These are phyloP conservation scores for Antheraea assamensis DNA, from an alignment of 2,888 invertebrate species.

Conservation along the genomic window DNA sequence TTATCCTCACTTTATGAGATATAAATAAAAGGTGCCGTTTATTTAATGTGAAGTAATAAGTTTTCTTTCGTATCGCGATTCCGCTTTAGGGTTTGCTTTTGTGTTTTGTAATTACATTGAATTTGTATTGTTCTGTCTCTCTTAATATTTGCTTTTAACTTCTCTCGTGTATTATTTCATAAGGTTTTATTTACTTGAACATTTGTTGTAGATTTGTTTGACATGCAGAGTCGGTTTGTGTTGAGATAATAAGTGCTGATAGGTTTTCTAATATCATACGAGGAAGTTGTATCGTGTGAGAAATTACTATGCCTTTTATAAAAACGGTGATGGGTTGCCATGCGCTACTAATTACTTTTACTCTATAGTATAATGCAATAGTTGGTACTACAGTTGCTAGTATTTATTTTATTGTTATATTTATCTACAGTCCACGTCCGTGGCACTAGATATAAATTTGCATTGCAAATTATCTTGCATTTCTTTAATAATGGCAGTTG, in stretches of 20 bases:
- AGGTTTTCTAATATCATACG: neutral
- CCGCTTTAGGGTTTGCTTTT: constrained; percentile 13
- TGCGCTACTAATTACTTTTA: neutral
- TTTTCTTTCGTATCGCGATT: constrained; percentile 13
- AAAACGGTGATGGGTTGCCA: neutral
- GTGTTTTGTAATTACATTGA: constrained; percentile 5
- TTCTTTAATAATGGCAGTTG: neutral
- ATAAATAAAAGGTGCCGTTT: constrained; percentile 18
- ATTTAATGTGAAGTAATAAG: constrained; percentile 20
- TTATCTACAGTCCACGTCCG: neutral
- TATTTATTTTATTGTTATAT: neutral
- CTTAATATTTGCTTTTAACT: constrained; percentile 2
- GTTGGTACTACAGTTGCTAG: neutral
- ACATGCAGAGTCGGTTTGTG: neutral
- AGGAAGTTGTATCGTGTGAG: constrained; percentile 2
- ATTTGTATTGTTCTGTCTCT: constrained; percentile 13
- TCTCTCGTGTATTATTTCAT: neutral
- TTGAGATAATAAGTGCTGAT: neutral
- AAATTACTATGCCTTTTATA: neutral
- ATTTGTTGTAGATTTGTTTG: neutral
- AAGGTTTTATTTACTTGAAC: neutral
- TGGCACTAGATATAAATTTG: constrained; percentile 5
- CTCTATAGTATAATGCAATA: neutral
- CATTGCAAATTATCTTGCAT: constrained; percentile 4
- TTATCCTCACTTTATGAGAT: constrained; percentile 47